Percentiles rank a stretch among this genome's conserved stretches.
Evolutionary conservation across 2,888 invertebrate species (phyloP).

Genomic region (Arrhopalites spinosus): DNA sequence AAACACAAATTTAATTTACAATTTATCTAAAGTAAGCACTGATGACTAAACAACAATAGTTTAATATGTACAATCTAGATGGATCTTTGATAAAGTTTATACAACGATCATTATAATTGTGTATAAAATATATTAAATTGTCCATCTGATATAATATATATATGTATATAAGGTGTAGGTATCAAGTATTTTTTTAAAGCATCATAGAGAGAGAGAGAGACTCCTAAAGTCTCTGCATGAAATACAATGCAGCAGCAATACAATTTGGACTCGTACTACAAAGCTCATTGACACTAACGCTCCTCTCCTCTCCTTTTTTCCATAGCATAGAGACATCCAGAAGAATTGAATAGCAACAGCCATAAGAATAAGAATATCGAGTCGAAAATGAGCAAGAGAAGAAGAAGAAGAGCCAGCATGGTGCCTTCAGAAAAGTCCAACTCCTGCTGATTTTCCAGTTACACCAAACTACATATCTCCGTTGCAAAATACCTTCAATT

Average conservation of each 20-base stretch:
- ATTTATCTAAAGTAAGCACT: too few relatives aligned
- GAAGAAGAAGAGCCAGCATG: slow-evolving; percentile 45
- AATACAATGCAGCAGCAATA: neutral
- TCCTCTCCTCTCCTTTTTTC: neutral
- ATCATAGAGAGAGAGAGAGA: too few relatives aligned
- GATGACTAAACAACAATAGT: too few relatives aligned
- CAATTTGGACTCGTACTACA: neutral
- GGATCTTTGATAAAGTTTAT: too few relatives aligned
- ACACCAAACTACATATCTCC: slow-evolving; percentile 43
- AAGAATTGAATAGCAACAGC: neutral
- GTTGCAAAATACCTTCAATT: slow-evolving; percentile 28
- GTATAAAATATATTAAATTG: too few relatives aligned
- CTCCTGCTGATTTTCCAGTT: slow-evolving; percentile 51
- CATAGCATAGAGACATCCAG: slow-evolving; percentile 6
- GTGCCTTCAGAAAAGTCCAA: slow-evolving; percentile 47
- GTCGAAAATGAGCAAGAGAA: slow-evolving; percentile 49
- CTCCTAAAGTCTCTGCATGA: too few relatives aligned
- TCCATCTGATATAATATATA: too few relatives aligned
- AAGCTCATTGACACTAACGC: slow-evolving; percentile 3
- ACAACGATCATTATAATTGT: too few relatives aligned
- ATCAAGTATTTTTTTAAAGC: too few relatives aligned
- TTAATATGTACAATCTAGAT: too few relatives aligned
- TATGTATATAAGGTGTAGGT: too few relatives aligned
- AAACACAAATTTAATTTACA: too few relatives aligned
- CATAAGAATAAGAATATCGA: slow-evolving; percentile 46